Conservation (phyloP, 2,888 invertebrate species). For the Lasioglossum leucozonium region DNA sequence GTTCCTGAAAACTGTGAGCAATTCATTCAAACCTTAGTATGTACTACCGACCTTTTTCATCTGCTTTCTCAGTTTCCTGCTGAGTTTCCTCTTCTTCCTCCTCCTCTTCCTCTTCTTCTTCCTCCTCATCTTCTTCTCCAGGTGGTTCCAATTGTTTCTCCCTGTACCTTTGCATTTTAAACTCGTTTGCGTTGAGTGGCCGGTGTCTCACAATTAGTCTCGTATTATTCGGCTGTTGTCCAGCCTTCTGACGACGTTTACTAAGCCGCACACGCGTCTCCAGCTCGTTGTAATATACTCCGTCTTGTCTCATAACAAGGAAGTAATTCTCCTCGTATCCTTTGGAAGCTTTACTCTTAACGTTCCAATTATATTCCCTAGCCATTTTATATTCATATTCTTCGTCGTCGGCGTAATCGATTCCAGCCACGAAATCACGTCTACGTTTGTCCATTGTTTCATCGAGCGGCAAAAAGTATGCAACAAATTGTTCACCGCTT, state of each 20-base stretch:
- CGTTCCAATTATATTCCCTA: slow-evolving; percentile 99
- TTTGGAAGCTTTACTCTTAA: slow-evolving; percentile 97
- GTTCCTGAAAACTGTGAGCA: neutral
- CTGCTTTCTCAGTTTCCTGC: slow-evolving; percentile 81
- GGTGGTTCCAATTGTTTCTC: slow-evolving; percentile 95
- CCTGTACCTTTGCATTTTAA: slow-evolving; percentile 93
- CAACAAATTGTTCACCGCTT: slow-evolving; percentile 99
- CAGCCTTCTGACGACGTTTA: slow-evolving; percentile 93
- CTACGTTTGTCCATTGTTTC: slow-evolving; percentile 96
- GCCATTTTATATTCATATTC: slow-evolving; percentile 99
- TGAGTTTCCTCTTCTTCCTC: slow-evolving; percentile 86
- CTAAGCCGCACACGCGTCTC: slow-evolving; percentile 97
- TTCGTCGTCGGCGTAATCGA: slow-evolving; percentile 94
- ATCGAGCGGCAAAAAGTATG: slow-evolving; percentile 98
- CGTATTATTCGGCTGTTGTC: slow-evolving; percentile 90
- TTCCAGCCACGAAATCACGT: slow-evolving; percentile 90
- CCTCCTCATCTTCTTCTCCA: slow-evolving; percentile 88
- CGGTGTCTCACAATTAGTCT: slow-evolving; percentile 95
- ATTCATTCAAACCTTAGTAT: neutral
- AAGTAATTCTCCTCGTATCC: slow-evolving; percentile 99
- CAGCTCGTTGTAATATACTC: slow-evolving; percentile 96
- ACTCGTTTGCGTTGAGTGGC: slow-evolving; percentile 93
- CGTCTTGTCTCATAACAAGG: slow-evolving; percentile 95
- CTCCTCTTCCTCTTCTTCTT: slow-evolving; percentile 89
- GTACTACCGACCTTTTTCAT: slow-evolving; percentile 78